Evolutionary conservation across 2,797 vertebrate genomes (phyloP), one percentile per base, ranked within the genome.

Genomic region (Arnoldichthys spilopterus): DNA sequence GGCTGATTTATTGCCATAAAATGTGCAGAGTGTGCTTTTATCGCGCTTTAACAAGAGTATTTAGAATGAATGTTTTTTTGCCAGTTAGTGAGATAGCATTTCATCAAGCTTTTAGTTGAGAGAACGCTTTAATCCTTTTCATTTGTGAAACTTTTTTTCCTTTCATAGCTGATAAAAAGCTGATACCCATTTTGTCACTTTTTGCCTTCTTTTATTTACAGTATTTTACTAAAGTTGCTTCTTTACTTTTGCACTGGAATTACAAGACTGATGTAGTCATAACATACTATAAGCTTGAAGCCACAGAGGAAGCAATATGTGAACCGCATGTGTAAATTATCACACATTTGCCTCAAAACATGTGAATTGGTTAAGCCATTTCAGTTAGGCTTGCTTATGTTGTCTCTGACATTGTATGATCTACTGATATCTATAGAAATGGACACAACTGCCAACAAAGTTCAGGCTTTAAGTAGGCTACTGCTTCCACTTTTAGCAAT

Each of bases 41-140:
- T 24, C 67, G 73, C 58, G 26, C 54, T 54, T 67, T 72, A 22
- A 76, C 47, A 68, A 20, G 18, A 18, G 56, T 66, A 54, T 75
- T 69, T 69, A 47, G 18, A 59, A 61, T 58, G 71, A 12, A 22
- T 64, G 40, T 69, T 24, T 72, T 77, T 71, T 77, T 40, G 28
- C 26, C 22, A 18, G 20, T 34, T 56, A 12, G 13, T 34, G 43
- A 59, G 16, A 28, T 69, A n/a, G 2, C 13, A 68, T 74, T 51
- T 51, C 16, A 20, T 45, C 58, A 6, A 12, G n/a, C 34, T 72
- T 7, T 37, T 37, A 37, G 34, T 37, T 3, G 34, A 37, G 34
- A 37, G 34, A 37, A 7, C 34, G 7, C 34, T 82, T 61, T 59
- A 49, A 63, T 49, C 30, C 69, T 24, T 53, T 20, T 58, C 24